phyloP scores from a whole-genome alignment of 1,140 invertebrate genomes.

The Lordiphosa clarofinis region DNA sequence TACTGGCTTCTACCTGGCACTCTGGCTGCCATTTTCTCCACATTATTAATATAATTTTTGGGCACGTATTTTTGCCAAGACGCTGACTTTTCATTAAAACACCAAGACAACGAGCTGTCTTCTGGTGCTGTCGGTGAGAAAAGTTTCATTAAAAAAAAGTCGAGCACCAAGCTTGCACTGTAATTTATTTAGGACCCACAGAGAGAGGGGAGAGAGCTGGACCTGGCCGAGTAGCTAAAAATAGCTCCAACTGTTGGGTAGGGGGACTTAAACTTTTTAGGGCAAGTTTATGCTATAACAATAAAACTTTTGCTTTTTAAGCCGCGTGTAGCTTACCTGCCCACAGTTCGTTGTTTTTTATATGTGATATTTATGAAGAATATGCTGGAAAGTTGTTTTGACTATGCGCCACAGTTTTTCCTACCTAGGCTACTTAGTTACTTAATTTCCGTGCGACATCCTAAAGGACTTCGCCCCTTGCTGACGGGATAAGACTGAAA shows the following conservation, averaged over 20 bases:
- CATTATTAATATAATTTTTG: slow-evolving; percentile 71
- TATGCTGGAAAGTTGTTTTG: slow-evolving; percentile 43
- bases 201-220: neutral
- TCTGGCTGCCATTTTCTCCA: slow-evolving; percentile 7
- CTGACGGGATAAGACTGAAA: neutral
- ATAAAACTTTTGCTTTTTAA: slow-evolving; percentile 71
- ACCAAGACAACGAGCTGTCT: slow-evolving; percentile 39
- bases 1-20: too few species aligned
- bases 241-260: slow-evolving; percentile 25
- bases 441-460: slow-evolving; percentile 71
- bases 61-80: slow-evolving; percentile 48
- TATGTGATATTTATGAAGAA: slow-evolving; percentile 54
- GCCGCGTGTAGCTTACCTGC: slow-evolving; percentile 12
- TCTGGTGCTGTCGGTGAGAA: slow-evolving; percentile 10
- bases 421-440: slow-evolving; percentile 61
- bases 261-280: slow-evolving; percentile 47
- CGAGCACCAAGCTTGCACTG: slow-evolving; percentile 51
- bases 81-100: slow-evolving; percentile 71
- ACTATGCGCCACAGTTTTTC: slow-evolving; percentile 40
- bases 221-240: slow-evolving; percentile 35
- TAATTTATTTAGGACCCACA: slow-evolving; percentile 53
- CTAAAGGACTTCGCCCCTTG: slow-evolving; percentile 27
- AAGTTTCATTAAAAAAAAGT: slow-evolving; percentile 62
- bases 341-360: slow-evolving; percentile 1
- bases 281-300: slow-evolving; percentile 71